phyloP scores from a whole-genome alignment of 2,888 invertebrate species.

The Folsomia manolachei region DNA sequence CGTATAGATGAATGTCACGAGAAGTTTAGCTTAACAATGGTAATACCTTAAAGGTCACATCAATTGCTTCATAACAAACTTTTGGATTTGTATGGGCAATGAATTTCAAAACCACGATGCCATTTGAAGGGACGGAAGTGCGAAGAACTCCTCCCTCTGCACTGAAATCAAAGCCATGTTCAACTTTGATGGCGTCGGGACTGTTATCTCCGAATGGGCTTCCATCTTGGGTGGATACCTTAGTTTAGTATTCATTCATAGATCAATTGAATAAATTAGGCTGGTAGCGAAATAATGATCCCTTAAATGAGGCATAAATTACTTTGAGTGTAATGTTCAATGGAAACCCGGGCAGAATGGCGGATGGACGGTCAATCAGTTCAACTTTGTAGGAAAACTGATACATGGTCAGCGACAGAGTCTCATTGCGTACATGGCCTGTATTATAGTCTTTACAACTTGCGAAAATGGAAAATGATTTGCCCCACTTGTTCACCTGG shows the following conservation, averaged over 20 bases:
- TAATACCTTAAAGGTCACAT: no score
- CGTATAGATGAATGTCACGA: no score
- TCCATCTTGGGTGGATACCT: conserved; percentile 66
- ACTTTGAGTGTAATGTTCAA: conserved; percentile 57
- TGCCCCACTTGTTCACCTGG: conserved; percentile 21
- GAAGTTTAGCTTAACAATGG: no score
- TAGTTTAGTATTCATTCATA: no score
- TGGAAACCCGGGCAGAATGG: conserved; percentile 73
- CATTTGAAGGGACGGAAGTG: conserved; percentile 63
- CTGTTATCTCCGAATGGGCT: conserved; percentile 57
- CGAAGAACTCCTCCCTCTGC: conserved; percentile 59
- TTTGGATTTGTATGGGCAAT: conserved; percentile 33
- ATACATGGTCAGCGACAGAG: conserved; percentile 59
- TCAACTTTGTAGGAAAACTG: conserved; percentile 72
- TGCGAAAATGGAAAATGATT: conserved; percentile 10
- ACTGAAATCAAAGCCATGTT: conserved; percentile 63
- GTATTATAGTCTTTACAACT: conserved; percentile 21
- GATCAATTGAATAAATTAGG: no score
- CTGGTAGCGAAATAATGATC: no score
- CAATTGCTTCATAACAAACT: conserved; percentile 12
- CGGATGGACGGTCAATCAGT: conserved; percentile 73
- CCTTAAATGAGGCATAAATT: no score
- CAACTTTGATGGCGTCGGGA: conserved; percentile 56
- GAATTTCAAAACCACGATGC: conserved; percentile 52
- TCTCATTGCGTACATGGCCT: conserved; percentile 25